A percentile compares a stretch with the other conserved stretches of the same genome.
These are phyloP conservation scores for Periplaneta americana DNA, from an alignment of 1,140 invertebrate genomes.

Conservation along the genomic window DNA sequence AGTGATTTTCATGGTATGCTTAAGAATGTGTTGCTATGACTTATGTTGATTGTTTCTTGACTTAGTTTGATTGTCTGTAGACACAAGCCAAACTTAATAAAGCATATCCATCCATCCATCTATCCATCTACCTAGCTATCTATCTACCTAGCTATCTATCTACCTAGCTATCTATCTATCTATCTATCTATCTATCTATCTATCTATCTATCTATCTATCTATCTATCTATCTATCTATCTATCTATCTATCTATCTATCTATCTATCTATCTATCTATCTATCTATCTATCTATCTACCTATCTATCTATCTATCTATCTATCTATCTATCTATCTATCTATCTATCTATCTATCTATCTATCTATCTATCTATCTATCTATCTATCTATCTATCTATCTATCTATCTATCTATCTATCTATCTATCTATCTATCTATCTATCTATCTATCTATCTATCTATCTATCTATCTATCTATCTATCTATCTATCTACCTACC, in stretches of 20 bases:
- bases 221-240: neutral
- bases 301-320: too few species aligned
- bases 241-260: neutral
- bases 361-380: neutral
- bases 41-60: too few species aligned
- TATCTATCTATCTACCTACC: neutral
- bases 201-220: neutral
- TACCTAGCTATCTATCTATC: too few species aligned
- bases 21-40: too few species aligned
- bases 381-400: neutral
- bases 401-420: neutral
- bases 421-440: neutral
- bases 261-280: neutral
- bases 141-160: too few species aligned
- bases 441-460: neutral
- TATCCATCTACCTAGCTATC: too few species aligned
- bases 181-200: neutral
- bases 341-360: neutral
- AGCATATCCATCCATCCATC: too few species aligned
- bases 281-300: too few species aligned
- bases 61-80: too few species aligned
- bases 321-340: neutral
- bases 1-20: too few species aligned
- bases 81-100: too few species aligned
- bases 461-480: neutral